phyloP scores from a whole-genome alignment of 2,797 vertebrate species.

The Peromyscus eremicus region DNA sequence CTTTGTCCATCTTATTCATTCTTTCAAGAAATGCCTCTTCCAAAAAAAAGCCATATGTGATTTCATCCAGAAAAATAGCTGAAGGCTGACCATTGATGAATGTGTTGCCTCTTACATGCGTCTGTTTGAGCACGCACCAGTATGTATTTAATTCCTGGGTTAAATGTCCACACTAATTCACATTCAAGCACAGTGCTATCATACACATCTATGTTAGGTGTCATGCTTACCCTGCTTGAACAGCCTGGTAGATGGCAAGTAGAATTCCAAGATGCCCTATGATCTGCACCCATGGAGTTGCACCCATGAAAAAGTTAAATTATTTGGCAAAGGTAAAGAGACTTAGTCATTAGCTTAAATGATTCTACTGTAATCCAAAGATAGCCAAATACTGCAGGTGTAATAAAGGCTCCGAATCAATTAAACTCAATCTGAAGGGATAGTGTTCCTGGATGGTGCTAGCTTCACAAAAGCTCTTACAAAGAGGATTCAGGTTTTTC shows the following conservation, averaged over 20 bases:
- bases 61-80: not conserved
- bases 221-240: not conserved
- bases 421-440: constrained; percentile 54
- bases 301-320: not conserved
- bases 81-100: not conserved
- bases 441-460: not conserved
- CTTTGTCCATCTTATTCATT: not conserved
- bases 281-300: not conserved
- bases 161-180: not conserved
- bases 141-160: not conserved
- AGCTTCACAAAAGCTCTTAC: constrained; percentile 28
- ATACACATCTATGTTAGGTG: not conserved
- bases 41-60: not conserved
- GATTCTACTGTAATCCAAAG: not conserved
- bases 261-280: not conserved
- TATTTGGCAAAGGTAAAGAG: not conserved
- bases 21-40: constrained; percentile 29
- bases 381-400: not conserved
- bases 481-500: not conserved
- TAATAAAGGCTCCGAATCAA: constrained; percentile 48
- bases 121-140: not conserved
- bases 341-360: not conserved
- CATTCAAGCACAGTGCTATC: not conserved
- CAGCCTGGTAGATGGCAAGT: not conserved
- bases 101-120: not conserved